phyloP scores from a whole-genome alignment of 2,113 vertebrate species.

The Halichoerus grypus region DNA sequence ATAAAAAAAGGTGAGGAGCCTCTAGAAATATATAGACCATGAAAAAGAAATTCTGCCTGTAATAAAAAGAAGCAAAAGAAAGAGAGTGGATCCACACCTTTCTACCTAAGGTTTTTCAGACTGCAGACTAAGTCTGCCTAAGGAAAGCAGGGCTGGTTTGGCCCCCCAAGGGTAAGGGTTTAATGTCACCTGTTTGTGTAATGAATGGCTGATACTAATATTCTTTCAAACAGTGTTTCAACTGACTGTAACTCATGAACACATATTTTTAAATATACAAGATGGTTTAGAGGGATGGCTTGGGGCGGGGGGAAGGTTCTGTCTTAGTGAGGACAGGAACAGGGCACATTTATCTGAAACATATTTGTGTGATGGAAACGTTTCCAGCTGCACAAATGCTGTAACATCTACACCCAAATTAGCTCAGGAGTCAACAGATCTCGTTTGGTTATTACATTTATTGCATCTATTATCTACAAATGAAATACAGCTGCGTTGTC shows the following conservation, averaged over 20 bases:
- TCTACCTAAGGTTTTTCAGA: not conserved
- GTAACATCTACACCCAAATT: slow-evolving; percentile 87
- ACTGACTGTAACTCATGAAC: slow-evolving; percentile 70
- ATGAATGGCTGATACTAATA: slow-evolving; percentile 63
- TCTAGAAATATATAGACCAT: not conserved
- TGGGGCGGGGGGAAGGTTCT: not conserved
- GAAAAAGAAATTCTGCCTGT: slow-evolving; percentile 14
- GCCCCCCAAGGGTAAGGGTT: not conserved
- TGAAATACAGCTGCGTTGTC: slow-evolving; percentile 89
- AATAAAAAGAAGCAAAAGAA: not conserved
- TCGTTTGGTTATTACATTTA: slow-evolving; percentile 85
- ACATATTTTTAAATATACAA: slow-evolving; percentile 72
- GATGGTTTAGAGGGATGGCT: not conserved
- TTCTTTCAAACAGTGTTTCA: slow-evolving; percentile 77
- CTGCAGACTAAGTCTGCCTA: not conserved
- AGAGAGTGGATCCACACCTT: not conserved
- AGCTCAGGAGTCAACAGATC: slow-evolving; percentile 86
- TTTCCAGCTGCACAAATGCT: slow-evolving; percentile 83
- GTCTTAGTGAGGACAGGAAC: slow-evolving; percentile 77
- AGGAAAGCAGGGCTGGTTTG: not conserved
- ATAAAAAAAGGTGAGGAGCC: not conserved
- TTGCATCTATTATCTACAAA: slow-evolving; percentile 87
- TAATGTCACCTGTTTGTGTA: slow-evolving; percentile 73
- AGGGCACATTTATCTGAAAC: slow-evolving; percentile 84
- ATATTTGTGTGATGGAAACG: slow-evolving; percentile 87